A percentile compares a stretch with the other conserved stretches of the same genome.
These are phyloP conservation scores for Uloborus diversus DNA, from an alignment of 1,140 invertebrate species.

Conservation along the genomic window DNA sequence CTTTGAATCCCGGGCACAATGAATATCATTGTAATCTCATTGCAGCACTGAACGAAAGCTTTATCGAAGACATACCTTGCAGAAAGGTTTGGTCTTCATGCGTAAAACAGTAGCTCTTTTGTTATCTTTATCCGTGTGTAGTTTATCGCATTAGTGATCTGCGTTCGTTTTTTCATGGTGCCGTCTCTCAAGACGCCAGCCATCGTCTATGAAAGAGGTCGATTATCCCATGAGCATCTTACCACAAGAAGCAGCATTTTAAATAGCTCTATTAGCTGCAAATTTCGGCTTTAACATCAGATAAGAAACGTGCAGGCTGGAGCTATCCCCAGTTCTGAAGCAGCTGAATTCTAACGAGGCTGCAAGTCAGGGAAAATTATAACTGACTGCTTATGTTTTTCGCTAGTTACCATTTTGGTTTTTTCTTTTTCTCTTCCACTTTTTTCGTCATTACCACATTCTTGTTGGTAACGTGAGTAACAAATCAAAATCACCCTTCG, in stretches of 20 bases:
- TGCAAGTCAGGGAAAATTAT: neutral
- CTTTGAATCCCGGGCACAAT: no score
- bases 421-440: neutral
- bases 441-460: no score
- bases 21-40: no score
- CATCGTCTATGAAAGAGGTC: slow-evolving; percentile 2
- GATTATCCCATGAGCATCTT: slow-evolving; percentile 2
- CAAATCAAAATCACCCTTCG: no score
- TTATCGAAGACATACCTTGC: no score
- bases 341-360: slow-evolving; percentile 27
- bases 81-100: neutral
- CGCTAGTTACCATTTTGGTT: neutral
- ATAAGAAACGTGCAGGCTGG: slow-evolving; percentile 6
- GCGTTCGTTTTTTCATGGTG: slow-evolving; percentile 6
- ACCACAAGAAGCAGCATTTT: slow-evolving; percentile 30
- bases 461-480: no score
- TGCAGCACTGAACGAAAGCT: no score
- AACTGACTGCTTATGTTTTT: neutral
- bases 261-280: slow-evolving; percentile 43
- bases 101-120: slow-evolving; percentile 44
- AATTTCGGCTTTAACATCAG: slow-evolving; percentile 37
- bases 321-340: neutral
- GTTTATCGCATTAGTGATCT: slow-evolving; percentile 26
- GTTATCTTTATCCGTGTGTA: slow-evolving; percentile 31
- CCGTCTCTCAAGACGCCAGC: slow-evolving; percentile 12